Base-by-base conservation (phyloP, 2,113 vertebrate genomes). In the Cyanocitta stelleri region DNA sequence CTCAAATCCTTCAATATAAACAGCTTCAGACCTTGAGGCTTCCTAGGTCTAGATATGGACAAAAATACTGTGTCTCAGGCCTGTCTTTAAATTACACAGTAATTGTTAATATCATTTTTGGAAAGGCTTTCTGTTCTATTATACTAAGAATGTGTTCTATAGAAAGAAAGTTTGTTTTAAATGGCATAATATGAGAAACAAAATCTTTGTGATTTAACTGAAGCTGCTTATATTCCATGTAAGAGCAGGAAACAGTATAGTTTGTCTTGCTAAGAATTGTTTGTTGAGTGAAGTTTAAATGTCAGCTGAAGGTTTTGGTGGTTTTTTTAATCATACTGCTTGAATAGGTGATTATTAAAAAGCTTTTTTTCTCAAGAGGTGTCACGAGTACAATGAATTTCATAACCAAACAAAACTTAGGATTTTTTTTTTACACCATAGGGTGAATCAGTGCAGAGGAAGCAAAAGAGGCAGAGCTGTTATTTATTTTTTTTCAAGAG, bases 271-370 rank as follows among this genome's bases (percentile, higher is more conserved):
- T 91, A 72, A 69, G 41, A 86, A 75, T 20, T 81, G 52, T 96
- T 95, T 97, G 56, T 94, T 94, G 85, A 96, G 85, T 64, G 22
- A 86, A 93, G 88, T 92, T 93, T 75, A 93, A 96, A 90, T 94
- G n/a, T 88, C 68, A 94, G 0, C 48, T 88, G 52, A 88, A 76
- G 52, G 11, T 13, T 81, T 88, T 52, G 22, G 33, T 77, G 48
- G 52, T 94, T 94, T 88, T 84, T 96, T 93, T 89, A 72, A 84
- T 86, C 21, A 56, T 88, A 44, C 16, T 81, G 27, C 71, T 80
- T 72, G 39, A 89, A 88, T 67, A 74, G 17, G 39, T 83, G 72
- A 59, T 94, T 93, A 93, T 93, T 86, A 55, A 85, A 82, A 85
- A 46, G 29, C n/a, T 72, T 33, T 92, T 26, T 78, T 92, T 58